Evolutionary conservation across 2,797 vertebrate species (phyloP).

Genomic region (Echeneis naucrates): DNA sequence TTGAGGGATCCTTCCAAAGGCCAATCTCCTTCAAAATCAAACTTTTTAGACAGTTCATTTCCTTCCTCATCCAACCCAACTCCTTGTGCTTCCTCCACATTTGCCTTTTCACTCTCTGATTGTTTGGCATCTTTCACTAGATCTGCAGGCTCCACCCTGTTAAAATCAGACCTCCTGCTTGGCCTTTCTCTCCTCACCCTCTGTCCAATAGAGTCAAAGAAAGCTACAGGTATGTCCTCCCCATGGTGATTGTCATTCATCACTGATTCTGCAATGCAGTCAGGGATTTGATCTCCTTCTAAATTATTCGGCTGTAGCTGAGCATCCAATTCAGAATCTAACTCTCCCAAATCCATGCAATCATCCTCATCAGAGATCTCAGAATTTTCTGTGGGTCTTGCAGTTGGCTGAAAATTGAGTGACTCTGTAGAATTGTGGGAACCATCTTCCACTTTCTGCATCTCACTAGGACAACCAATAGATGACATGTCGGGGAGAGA

Average conservation of each 20-base stretch:
- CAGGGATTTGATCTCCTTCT: conserved; percentile 60
- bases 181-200: conserved; percentile 75
- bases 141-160: conserved; percentile 57
- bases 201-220: conserved; percentile 82
- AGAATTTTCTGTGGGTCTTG: neutral
- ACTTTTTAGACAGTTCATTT: conserved; percentile 62
- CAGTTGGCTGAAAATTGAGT: conserved; percentile 46
- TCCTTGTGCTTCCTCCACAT: conserved; percentile 11
- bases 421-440: conserved; percentile 59
- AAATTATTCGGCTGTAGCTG: conserved; percentile 26
- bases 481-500: conserved; percentile 85
- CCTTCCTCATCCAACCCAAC: conserved; percentile 20
- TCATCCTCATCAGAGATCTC: conserved; percentile 23
- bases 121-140: conserved; percentile 65
- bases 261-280: conserved; percentile 77
- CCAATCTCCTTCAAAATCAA: conserved; percentile 94
- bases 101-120: conserved; percentile 32
- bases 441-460: conserved; percentile 21
- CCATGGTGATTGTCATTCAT: conserved; percentile 60
- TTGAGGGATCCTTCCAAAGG: conserved; percentile 87
- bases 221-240: conserved; percentile 71
- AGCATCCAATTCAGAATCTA: conserved; percentile 63
- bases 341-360: conserved; percentile 46
- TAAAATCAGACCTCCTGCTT: conserved; percentile 52
- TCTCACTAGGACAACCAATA: conserved; percentile 42